phyloP scores from a whole-genome alignment of 1,140 invertebrate genomes.

The Pseudoatta argentina region DNA sequence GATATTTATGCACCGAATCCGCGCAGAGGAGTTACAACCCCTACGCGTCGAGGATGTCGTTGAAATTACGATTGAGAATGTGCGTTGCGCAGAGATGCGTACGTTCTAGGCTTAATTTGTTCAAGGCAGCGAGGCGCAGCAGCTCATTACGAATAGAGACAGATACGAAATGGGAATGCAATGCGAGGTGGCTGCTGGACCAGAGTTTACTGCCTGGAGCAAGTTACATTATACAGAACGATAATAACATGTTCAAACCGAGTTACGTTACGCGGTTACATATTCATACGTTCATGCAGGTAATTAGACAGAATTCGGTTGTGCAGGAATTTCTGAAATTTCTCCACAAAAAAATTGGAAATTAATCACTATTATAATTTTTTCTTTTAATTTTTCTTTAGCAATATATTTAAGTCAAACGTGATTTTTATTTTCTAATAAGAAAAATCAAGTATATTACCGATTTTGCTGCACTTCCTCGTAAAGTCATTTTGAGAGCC shows the following conservation, averaged over 20 bases:
- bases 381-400: neutral
- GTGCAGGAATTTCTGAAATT: neutral
- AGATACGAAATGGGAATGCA: slow-evolving; percentile 27
- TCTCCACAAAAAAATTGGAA: neutral
- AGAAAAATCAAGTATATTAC: neutral
- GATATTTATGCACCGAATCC: slow-evolving; percentile 74
- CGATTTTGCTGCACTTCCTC: neutral
- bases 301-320: neutral
- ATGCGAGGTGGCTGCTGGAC: neutral
- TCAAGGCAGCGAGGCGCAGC: slow-evolving; percentile 53
- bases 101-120: slow-evolving; percentile 30
- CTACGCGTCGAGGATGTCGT: slow-evolving; percentile 21
- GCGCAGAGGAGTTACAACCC: neutral
- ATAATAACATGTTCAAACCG: slow-evolving; percentile 35
- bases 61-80: slow-evolving; percentile 56
- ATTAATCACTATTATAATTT: neutral
- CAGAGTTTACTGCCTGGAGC: slow-evolving; percentile 45
- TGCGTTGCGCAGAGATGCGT: neutral
- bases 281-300: neutral
- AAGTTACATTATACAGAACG: slow-evolving; percentile 41
- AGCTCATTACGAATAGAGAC: slow-evolving; percentile 35
- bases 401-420: neutral
- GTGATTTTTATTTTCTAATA: neutral
- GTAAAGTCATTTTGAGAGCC: neutral
- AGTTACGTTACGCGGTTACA: slow-evolving; percentile 1